phyloP scores from a whole-genome alignment of 1,140 invertebrate species.

The Galleria mellonella region DNA sequence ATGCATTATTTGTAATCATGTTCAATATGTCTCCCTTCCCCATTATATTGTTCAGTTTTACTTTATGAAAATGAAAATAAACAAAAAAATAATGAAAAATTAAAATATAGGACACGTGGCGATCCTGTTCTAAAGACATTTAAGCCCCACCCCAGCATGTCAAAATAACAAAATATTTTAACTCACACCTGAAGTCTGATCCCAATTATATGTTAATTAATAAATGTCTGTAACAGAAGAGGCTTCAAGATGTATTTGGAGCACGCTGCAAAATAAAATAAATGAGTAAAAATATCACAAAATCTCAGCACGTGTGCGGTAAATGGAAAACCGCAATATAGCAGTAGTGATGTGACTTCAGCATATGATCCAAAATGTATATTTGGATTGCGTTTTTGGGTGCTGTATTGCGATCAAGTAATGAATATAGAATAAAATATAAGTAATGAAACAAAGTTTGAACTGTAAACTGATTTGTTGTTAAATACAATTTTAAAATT shows the following conservation, averaged over 20 bases:
- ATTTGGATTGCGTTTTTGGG: not conserved
- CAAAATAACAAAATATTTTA: constrained; percentile 51
- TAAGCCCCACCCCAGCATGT: constrained; percentile 64
- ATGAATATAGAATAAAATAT: no score
- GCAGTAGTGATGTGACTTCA: constrained; percentile 10
- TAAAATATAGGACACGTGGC: constrained; percentile 68
- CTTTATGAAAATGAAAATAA: constrained; percentile 10
- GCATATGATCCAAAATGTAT: not conserved
- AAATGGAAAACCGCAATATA: constrained; percentile 60
- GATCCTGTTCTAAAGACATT: constrained; percentile 54
- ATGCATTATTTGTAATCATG: no score
- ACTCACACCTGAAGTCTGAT: constrained; percentile 48
- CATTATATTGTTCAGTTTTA: no score
- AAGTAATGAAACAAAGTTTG: no score
- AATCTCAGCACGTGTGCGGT: constrained; percentile 68
- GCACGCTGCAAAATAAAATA: constrained; percentile 45
- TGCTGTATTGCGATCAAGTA: no score
- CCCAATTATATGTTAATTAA: constrained; percentile 28
- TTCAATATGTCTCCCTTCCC: no score
- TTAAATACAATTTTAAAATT: no score
- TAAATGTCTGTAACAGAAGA: constrained; percentile 27
- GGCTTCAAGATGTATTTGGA: constrained; percentile 20
- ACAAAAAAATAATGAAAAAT: constrained; percentile 25
- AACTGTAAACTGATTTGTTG: no score
- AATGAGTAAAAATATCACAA: constrained; percentile 64